Evolutionary conservation across 2,888 invertebrate species (phyloP).

Genomic region (Idaea biselata): DNA sequence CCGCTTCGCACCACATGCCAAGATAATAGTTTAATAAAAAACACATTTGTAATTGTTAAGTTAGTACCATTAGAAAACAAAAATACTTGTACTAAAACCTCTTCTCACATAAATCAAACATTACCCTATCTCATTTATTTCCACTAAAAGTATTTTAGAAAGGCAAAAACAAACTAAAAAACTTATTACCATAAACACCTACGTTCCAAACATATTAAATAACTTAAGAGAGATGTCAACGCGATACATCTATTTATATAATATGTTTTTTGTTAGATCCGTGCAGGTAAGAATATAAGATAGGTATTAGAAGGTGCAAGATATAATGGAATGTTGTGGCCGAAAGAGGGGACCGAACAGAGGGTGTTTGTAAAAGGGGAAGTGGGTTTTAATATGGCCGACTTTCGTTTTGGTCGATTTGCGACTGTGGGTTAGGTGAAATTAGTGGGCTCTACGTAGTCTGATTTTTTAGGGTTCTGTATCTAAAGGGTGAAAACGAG

Average conservation of each 20-base stretch:
- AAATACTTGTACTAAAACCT: not conserved
- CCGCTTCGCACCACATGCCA: too few relatives aligned
- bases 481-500: too few relatives aligned
- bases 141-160: slow-evolving; percentile 11
- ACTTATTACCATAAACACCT: slow-evolving; percentile 17
- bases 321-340: slow-evolving; percentile 71
- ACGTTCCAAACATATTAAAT: slow-evolving; percentile 22
- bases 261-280: slow-evolving; percentile 49
- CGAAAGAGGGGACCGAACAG: slow-evolving; percentile 48
- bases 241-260: slow-evolving; percentile 46
- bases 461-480: too few relatives aligned
- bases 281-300: slow-evolving; percentile 67
- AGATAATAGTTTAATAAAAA: too few relatives aligned
- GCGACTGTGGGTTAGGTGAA: not conserved
- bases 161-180: slow-evolving; percentile 16
- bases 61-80: not conserved
- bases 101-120: not conserved
- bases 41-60: too few relatives aligned
- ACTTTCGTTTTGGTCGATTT: not conserved
- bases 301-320: slow-evolving; percentile 69
- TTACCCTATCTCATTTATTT: slow-evolving; percentile 2
- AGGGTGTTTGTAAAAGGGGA: slow-evolving; percentile 42
- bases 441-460: too few relatives aligned
- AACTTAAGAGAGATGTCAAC: slow-evolving; percentile 60
- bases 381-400: not conserved